phyloP scores from a whole-genome alignment of 2,888 invertebrate genomes.

The Apocheima hispidaria region DNA sequence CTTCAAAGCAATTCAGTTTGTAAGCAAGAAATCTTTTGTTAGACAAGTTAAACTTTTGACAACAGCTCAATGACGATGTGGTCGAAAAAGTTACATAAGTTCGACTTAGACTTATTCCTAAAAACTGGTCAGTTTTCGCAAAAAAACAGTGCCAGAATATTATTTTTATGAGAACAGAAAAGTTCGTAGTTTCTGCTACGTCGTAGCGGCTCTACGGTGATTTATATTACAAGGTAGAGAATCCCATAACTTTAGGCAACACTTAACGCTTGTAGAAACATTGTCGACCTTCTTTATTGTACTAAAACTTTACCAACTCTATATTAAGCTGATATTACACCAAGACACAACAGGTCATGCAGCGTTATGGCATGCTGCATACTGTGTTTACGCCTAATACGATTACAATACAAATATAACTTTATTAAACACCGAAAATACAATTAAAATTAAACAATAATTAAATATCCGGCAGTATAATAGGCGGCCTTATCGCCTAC shows the following conservation, averaged over 20 bases:
- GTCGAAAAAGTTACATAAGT: not conserved
- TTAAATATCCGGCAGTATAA: too few species aligned
- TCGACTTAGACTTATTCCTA: not conserved
- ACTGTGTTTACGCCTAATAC: too few species aligned
- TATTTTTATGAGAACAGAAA: not conserved
- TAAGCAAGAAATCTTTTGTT: not conserved
- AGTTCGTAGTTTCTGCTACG: slow-evolving; percentile 16
- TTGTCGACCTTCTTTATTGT: slow-evolving; percentile 8
- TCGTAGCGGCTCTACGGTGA: slow-evolving; percentile 17
- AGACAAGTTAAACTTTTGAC: too few species aligned
- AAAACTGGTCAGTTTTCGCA: not conserved
- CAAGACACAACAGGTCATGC: not conserved
- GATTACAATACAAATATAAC: too few species aligned
- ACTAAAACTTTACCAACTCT: not conserved
- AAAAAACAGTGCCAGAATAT: not conserved
- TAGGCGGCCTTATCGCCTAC: too few species aligned
- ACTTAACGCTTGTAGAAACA: not conserved
- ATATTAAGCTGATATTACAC: not conserved
- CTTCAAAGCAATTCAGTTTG: too few species aligned
- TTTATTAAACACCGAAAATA: too few species aligned
- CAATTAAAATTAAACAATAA: too few species aligned
- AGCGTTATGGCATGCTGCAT: not conserved
- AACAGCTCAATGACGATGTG: not conserved
- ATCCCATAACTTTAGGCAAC: slow-evolving; percentile 7
- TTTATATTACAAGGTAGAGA: slow-evolving; percentile 6